phyloP scores from a whole-genome alignment of 2,113 vertebrate species.

The Shinisaurus crocodilurus region DNA sequence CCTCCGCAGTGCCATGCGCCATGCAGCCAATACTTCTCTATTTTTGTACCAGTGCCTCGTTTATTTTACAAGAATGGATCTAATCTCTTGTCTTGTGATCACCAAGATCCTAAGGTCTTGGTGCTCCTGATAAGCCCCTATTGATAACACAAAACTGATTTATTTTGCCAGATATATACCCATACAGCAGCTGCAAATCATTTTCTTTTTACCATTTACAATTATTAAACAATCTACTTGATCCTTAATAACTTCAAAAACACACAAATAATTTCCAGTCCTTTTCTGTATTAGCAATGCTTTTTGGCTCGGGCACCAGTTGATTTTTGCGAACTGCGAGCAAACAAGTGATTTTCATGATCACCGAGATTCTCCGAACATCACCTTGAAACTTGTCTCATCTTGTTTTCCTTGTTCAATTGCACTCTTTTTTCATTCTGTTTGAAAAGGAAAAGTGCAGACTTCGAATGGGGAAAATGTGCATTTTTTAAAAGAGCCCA shows the following conservation, averaged over 20 bases:
- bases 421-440: no score
- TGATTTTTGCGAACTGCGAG: not conserved
- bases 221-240: no score
- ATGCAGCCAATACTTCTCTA: not conserved
- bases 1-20: not conserved
- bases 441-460: no score
- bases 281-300: not conserved
- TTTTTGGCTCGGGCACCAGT: not conserved
- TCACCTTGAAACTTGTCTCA: no score
- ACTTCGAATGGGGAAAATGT: no score
- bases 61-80: not conserved
- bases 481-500: no score
- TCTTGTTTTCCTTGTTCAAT: no score
- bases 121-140: not conserved
- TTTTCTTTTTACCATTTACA: not conserved
- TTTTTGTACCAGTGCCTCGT: not conserved
- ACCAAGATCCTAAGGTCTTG: not conserved
- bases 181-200: not conserved
- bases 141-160: not conserved
- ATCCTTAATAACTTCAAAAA: not conserved
- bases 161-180: not conserved
- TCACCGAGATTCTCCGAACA: no score
- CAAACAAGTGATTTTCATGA: no score
- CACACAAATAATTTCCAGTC: not conserved
- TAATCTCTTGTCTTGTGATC: not conserved